These are phyloP conservation scores for Cantharis rustica DNA, from an alignment of 2,888 invertebrate species.

Conservation along the genomic window DNA sequence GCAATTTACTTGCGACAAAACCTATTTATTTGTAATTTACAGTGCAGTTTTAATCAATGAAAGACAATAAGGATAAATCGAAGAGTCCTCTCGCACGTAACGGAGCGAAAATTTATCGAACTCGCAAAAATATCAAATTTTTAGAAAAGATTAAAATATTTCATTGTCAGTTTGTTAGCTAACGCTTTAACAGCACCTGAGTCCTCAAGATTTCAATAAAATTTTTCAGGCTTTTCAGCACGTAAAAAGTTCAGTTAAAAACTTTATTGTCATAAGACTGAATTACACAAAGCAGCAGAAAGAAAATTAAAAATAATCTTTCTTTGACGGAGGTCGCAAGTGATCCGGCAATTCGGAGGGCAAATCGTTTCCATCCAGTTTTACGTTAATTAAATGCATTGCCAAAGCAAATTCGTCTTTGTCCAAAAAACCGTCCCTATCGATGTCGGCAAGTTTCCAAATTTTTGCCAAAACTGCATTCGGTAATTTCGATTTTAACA, in stretches of 20 bases:
- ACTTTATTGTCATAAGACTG: neutral
- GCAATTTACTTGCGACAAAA: neutral
- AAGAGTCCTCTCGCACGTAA: neutral
- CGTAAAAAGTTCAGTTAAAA: neutral
- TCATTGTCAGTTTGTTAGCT: neutral
- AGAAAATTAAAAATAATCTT: constrained; percentile 42
- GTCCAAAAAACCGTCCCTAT: constrained; percentile 92
- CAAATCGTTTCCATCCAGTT: constrained; percentile 87
- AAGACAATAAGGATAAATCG: neutral
- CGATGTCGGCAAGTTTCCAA: constrained; percentile 96
- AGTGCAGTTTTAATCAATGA: neutral
- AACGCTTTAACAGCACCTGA: neutral
- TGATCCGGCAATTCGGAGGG: constrained; percentile 85
- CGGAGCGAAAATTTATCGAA: neutral
- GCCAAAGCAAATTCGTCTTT: constrained; percentile 96
- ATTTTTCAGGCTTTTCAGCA: neutral
- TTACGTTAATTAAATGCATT: constrained; percentile 91
- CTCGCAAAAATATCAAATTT: neutral
- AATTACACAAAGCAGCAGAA: neutral
- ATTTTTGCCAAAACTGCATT: constrained; percentile 95
- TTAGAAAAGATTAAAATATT: neutral
- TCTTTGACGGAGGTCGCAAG: constrained; percentile 84
- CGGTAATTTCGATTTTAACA: constrained; percentile 96
- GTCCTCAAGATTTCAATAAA: neutral
- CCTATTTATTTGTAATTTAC: neutral